Conservation (phyloP, 2,888 invertebrate species). For the Apantesis nais region DNA sequence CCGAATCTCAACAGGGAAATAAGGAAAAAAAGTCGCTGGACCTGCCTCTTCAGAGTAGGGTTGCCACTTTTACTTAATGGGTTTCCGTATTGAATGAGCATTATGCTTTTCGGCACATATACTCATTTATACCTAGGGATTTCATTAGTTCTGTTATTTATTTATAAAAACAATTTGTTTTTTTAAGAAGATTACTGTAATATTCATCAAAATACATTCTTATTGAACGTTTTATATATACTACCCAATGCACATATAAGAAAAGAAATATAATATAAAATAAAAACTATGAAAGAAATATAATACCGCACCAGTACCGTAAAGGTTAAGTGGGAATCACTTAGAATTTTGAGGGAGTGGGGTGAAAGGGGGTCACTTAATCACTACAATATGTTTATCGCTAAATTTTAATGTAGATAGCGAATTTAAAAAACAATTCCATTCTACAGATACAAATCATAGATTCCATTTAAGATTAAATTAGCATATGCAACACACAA, state of each 20-base stretch:
- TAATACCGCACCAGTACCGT: neutral
- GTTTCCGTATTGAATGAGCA: neutral
- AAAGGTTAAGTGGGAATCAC: neutral
- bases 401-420: neutral
- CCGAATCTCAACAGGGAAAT: constrained; percentile 54
- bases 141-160: no score
- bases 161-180: no score
- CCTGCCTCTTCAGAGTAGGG: constrained; percentile 29
- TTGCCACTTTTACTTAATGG: constrained; percentile 38
- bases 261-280: no score
- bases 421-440: neutral
- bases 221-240: no score
- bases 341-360: no score
- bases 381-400: neutral
- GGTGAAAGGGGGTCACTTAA: neutral
- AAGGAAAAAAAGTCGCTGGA: constrained; percentile 54
- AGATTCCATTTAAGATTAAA: neutral
- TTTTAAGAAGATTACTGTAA: no score
- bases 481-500: constrained; percentile 4
- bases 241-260: no score
- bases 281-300: no score
- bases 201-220: no score
- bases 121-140: no score
- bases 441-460: neutral
- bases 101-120: no score